Conservation (phyloP, 2,113 vertebrate genomes). For the Arizona elegans region DNA sequence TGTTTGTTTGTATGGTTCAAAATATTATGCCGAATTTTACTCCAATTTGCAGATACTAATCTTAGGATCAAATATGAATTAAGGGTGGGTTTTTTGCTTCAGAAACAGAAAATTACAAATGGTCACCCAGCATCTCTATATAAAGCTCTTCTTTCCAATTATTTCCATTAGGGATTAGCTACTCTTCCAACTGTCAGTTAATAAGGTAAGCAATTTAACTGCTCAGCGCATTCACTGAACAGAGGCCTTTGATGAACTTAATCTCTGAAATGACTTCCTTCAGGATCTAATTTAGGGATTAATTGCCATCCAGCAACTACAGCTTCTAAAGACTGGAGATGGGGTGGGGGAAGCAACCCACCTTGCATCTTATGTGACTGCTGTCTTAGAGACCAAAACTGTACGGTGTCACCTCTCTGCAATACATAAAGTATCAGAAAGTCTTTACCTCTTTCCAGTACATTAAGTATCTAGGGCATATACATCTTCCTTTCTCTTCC, state of each 20-base stretch:
- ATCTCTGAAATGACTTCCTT: constrained; percentile 51
- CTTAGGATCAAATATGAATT: neutral
- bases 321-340: neutral
- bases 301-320: constrained; percentile 52
- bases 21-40: neutral
- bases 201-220: constrained; percentile 43
- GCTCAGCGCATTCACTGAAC: constrained; percentile 38
- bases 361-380: constrained; percentile 45
- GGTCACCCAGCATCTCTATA: neutral
- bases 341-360: constrained; percentile 14
- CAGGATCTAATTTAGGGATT: constrained; percentile 48
- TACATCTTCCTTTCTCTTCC: neutral
- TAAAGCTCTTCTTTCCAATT: neutral
- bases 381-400: constrained; percentile 33
- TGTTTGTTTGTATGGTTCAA: neutral
- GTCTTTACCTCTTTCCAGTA: constrained; percentile 35
- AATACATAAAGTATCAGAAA: constrained; percentile 38
- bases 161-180: constrained; percentile 25
- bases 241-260: constrained; percentile 53
- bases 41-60: neutral
- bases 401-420: constrained; percentile 25
- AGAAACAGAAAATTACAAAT: neutral
- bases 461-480: constrained; percentile 34
- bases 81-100: neutral
- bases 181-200: constrained; percentile 44